These are phyloP conservation scores for Idaea straminata DNA, from an alignment of 2,888 invertebrate genomes.

Conservation along the genomic window DNA sequence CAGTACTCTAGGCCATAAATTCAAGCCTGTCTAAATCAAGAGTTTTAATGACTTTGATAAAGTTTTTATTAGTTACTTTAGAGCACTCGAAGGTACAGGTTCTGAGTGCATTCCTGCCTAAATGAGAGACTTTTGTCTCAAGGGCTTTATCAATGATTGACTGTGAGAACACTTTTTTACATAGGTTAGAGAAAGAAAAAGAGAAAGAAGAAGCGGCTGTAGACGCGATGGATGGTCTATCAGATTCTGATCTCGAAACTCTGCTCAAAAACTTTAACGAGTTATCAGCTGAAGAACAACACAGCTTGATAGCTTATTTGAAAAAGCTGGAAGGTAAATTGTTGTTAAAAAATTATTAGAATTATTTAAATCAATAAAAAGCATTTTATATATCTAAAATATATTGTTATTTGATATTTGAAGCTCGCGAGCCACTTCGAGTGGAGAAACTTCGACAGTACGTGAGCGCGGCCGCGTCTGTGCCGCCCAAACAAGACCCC, in stretches of 20 bases:
- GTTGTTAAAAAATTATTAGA: too few relatives aligned
- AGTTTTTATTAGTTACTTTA: too few relatives aligned
- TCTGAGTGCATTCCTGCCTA: too few relatives aligned
- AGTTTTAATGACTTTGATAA: not conserved
- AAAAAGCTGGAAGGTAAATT: slow-evolving; percentile 84
- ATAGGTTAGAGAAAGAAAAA: slow-evolving; percentile 32
- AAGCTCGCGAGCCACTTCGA: slow-evolving; percentile 85
- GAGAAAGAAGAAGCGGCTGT: slow-evolving; percentile 50
- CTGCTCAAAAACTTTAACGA: slow-evolving; percentile 89
- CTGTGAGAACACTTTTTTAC: not conserved
- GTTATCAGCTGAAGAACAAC: slow-evolving; percentile 89
- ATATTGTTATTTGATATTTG: too few relatives aligned
- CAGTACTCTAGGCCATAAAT: not conserved
- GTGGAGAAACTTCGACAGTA: slow-evolving; percentile 88
- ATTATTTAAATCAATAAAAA: too few relatives aligned
- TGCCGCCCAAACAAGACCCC: slow-evolving; percentile 13
- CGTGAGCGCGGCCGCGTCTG: slow-evolving; percentile 78
- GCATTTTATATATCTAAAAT: too few relatives aligned
- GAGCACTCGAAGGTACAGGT: too few relatives aligned
- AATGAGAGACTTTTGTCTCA: too few relatives aligned
- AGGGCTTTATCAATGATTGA: too few relatives aligned
- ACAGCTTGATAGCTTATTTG: slow-evolving; percentile 88
- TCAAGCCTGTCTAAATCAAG: not conserved
- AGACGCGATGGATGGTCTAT: slow-evolving; percentile 85
- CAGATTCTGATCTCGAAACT: slow-evolving; percentile 89